These are phyloP conservation scores for Drosophila meridiana DNA, from an alignment of 2,888 invertebrate genomes.

Conservation along the genomic window DNA sequence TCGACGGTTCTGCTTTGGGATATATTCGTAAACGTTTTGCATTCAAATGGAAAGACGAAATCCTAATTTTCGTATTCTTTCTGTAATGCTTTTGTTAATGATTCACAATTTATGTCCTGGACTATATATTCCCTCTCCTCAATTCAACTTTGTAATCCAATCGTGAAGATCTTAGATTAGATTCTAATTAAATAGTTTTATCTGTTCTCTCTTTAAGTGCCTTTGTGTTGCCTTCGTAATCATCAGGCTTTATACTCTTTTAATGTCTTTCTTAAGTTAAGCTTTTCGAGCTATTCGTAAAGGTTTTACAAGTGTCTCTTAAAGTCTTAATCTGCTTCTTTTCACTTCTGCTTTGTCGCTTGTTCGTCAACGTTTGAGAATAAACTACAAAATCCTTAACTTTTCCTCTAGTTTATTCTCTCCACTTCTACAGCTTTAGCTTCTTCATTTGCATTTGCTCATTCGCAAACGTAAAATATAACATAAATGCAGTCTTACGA, in stretches of 20 bases:
- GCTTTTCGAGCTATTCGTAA: not conserved
- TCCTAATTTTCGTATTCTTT: too few relatives aligned
- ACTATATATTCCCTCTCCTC: too few relatives aligned
- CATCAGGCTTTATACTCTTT: too few relatives aligned
- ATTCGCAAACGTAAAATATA: conserved; percentile 7
- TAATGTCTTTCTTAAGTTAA: too few relatives aligned
- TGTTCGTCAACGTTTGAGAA: not conserved
- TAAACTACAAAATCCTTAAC: not conserved
- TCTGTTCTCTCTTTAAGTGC: too few relatives aligned
- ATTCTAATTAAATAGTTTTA: too few relatives aligned
- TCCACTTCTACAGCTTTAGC: not conserved
- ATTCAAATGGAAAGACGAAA: too few relatives aligned
- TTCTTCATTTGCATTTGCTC: conserved; percentile 3
- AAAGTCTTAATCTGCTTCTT: too few relatives aligned
- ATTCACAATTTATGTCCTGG: too few relatives aligned
- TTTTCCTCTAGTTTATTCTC: not conserved
- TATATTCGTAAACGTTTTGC: not conserved
- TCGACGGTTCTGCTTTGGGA: not conserved
- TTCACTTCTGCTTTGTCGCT: not conserved
- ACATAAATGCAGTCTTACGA: conserved; percentile 10
- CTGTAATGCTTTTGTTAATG: too few relatives aligned
- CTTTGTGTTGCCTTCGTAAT: too few relatives aligned
- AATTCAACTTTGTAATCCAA: not conserved
- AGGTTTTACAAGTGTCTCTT: not conserved
- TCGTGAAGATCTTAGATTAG: not conserved